These are phyloP conservation scores for Leucophora obtusa DNA, from an alignment of 2,888 invertebrate species.

Conservation along the genomic window DNA sequence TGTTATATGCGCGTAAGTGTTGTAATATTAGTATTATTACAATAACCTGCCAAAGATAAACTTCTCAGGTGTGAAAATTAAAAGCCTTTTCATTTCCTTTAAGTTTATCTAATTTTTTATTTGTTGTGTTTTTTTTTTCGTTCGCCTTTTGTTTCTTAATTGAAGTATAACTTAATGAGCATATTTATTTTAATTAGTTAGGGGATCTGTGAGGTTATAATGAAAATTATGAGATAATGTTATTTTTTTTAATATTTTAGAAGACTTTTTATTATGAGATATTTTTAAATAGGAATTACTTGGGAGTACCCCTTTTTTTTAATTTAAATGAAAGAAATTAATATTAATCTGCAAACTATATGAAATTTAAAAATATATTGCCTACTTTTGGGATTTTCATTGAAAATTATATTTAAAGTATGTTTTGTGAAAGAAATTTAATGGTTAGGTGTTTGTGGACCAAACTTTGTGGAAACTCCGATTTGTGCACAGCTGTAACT, in stretches of 20 bases:
- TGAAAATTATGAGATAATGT: slow-evolving; percentile 27
- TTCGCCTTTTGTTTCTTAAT: slow-evolving; percentile 40
- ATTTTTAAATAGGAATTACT: background rate
- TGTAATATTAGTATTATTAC: slow-evolving; percentile 56
- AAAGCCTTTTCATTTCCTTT: slow-evolving; percentile 62
- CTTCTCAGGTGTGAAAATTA: slow-evolving; percentile 64
- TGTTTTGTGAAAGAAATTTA: too few relatives aligned
- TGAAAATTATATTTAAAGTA: background rate
- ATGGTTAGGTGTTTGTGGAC: too few relatives aligned
- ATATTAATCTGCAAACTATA: slow-evolving; percentile 1
- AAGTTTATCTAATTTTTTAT: slow-evolving; percentile 26
- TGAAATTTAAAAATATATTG: background rate
- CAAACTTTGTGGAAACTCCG: too few relatives aligned
- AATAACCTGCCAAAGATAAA: slow-evolving; percentile 61
- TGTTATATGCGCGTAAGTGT: background rate
- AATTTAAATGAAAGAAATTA: slow-evolving; percentile 8
- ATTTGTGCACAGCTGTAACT: too few relatives aligned
- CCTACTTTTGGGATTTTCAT: background rate
- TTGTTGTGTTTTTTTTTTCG: background rate
- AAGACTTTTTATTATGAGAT: too few relatives aligned
- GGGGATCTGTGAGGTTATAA: slow-evolving; percentile 42
- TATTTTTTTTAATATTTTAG: background rate
- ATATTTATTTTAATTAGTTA: slow-evolving; percentile 63
- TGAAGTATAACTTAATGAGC: slow-evolving; percentile 60
- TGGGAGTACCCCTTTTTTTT: background rate